Evolutionary conservation across 1,140 invertebrate species (phyloP).

Genomic region (Linepithema humile): DNA sequence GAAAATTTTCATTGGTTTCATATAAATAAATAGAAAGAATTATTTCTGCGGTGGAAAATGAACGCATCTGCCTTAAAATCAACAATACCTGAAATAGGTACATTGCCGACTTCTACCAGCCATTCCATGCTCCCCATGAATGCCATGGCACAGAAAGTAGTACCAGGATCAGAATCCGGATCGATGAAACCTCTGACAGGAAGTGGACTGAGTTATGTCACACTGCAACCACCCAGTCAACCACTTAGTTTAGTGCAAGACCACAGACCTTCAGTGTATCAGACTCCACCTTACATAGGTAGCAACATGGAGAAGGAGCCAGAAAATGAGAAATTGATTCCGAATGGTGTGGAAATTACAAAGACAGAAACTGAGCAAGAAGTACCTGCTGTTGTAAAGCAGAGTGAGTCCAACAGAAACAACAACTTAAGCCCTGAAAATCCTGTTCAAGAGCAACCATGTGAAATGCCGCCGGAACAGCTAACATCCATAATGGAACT

Average conservation of each 20-base stretch:
- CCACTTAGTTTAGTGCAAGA: conserved; percentile 83
- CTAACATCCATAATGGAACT: conserved; percentile 55
- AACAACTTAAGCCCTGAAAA: conserved; percentile 77
- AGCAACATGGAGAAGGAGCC: conserved; percentile 75
- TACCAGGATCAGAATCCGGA: conserved; percentile 76
- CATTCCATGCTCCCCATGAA: conserved; percentile 83
- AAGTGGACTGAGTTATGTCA: conserved; percentile 79
- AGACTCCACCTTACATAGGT: conserved; percentile 71
- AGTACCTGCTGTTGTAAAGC: conserved; percentile 54
- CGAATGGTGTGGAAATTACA: conserved; percentile 75
- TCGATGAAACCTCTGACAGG: conserved; percentile 79
- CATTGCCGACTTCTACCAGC: conserved; percentile 74
- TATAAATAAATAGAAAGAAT: conserved; percentile 46
- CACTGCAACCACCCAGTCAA: conserved; percentile 79
- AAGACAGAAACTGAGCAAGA: conserved; percentile 73
- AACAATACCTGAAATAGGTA: conserved; percentile 80
- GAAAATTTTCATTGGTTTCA: not conserved
- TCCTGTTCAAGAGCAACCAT: conserved; percentile 68
- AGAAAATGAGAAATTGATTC: conserved; percentile 74
- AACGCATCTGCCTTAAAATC: conserved; percentile 79
- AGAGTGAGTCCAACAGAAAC: conserved; percentile 74
- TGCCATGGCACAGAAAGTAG: conserved; percentile 81
- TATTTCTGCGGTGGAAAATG: conserved; percentile 64
- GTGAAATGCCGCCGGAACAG: conserved; percentile 61
- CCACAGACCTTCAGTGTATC: conserved; percentile 79